phyloP scores from a whole-genome alignment of 30 jellyfish, hydroid and myxozoan genomes.

The Hydra vulgaris region DNA sequence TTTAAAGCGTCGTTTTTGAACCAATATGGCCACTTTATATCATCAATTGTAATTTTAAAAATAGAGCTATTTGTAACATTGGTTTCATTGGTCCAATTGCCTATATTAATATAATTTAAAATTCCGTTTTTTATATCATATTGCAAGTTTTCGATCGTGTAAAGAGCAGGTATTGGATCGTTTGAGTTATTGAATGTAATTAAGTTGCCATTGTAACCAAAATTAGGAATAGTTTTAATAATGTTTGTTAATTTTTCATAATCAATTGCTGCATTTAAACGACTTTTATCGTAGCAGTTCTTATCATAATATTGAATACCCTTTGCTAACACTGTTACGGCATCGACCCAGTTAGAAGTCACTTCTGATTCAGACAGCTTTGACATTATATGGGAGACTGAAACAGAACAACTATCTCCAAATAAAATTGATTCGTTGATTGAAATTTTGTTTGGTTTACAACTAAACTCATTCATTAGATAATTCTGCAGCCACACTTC shows the following conservation, averaged over 20 bases:
- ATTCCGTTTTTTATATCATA: constrained; percentile 5
- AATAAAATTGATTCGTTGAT: background rate
- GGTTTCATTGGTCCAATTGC: constrained; percentile 50
- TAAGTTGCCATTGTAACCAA: constrained; percentile 24
- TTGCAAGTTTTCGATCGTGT: constrained; percentile 61
- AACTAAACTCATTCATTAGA: constrained; percentile 12
- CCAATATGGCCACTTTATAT: constrained; percentile 55
- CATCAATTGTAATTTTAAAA: background rate
- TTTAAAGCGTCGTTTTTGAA: no score
- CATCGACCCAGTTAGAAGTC: background rate
- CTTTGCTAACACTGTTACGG: background rate
- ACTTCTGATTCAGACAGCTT: background rate
- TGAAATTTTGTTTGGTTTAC: constrained; percentile 29
- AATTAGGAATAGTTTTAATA: constrained; percentile 25
- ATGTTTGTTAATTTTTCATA: constrained; percentile 4
- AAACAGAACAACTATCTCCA: background rate
- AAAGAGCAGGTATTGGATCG: constrained; percentile 47
- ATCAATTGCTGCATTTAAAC: background rate
- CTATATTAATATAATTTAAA: constrained; percentile 34
- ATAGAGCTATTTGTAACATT: no score
- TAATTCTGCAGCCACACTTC: constrained; percentile 55
- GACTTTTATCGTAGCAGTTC: background rate
- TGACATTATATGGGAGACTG: background rate
- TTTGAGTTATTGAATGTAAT: constrained; percentile 44
- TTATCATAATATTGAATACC: background rate